Percentiles rank a stretch among this genome's conserved stretches.
phyloP scores from a whole-genome alignment of 1,140 invertebrate species.

The Coelopa frigida region DNA sequence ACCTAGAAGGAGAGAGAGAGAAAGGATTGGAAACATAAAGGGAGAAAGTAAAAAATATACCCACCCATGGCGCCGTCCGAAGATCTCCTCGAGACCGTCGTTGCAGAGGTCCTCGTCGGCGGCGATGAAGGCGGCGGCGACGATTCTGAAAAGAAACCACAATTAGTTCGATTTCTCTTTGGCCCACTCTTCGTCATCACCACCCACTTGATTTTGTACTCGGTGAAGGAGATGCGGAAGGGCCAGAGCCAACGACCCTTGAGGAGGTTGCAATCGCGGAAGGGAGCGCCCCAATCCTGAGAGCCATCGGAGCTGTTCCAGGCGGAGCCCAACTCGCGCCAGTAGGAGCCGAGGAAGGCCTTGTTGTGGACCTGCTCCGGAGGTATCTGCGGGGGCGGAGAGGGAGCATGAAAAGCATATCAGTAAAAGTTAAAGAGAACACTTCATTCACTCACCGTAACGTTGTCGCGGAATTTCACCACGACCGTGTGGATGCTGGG shows the following conservation, averaged over 20 bases:
- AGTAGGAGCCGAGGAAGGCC: slow-evolving; percentile 39
- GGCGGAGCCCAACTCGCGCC: slow-evolving; percentile 41
- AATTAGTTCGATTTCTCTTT: slow-evolving; percentile 3
- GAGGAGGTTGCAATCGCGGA: slow-evolving; percentile 43
- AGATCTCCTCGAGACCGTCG: slow-evolving; percentile 43
- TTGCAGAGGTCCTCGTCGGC: slow-evolving; percentile 44
- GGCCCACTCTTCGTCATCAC: slow-evolving; percentile 12
- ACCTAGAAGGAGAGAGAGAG: slow-evolving; percentile 19
- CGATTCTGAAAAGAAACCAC: slow-evolving; percentile 28
- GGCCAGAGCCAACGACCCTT: slow-evolving; percentile 42
- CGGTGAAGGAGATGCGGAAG: slow-evolving; percentile 41
- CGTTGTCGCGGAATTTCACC: slow-evolving; percentile 43
- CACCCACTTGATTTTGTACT: slow-evolving; percentile 40
- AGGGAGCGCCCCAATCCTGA: slow-evolving; percentile 42
- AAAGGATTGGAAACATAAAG: not conserved
- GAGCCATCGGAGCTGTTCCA: slow-evolving; percentile 43
- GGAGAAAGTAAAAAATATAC: not conserved
- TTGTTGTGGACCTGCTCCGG: slow-evolving; percentile 40
- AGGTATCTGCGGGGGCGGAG: slow-evolving; percentile 30
- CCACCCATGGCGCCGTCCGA: slow-evolving; percentile 41
- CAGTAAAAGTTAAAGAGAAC: not conserved
- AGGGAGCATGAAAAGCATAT: slow-evolving; percentile 6
- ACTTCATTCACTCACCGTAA: slow-evolving; percentile 26
- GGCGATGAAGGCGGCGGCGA: slow-evolving; percentile 42
- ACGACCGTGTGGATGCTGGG: slow-evolving; percentile 42